These are phyloP conservation scores for Oncorhynchus tshawytscha DNA, from an alignment of 2,113 vertebrate species.

Conservation along the genomic window DNA sequence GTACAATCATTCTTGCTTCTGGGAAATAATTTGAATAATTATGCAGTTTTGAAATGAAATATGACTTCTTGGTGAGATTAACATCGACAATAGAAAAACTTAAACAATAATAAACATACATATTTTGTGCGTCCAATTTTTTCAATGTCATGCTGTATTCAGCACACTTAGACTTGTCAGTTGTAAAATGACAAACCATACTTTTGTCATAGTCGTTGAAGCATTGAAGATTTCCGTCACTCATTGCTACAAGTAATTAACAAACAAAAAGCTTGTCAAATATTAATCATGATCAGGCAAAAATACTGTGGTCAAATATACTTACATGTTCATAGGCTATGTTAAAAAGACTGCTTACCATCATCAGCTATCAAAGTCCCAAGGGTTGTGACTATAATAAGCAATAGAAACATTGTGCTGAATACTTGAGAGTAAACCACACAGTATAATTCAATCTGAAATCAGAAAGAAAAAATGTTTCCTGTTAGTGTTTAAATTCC, in stretches of 20 bases:
- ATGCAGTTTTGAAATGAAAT: background rate
- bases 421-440: background rate
- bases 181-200: constrained; percentile 45
- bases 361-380: background rate
- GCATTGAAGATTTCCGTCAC: constrained; percentile 36
- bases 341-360: background rate
- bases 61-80: background rate
- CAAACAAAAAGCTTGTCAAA: background rate
- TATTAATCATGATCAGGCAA: background rate
- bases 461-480: background rate
- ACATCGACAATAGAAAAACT: background rate
- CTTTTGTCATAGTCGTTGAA: constrained; percentile 22
- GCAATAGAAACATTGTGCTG: background rate
- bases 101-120: constrained; percentile 22
- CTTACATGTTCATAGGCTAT: background rate
- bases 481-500: background rate
- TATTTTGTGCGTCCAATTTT: fast-evolving
- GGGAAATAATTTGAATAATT: constrained; percentile 1
- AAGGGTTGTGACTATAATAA: background rate
- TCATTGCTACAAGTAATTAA: background rate
- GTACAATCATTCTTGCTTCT: background rate
- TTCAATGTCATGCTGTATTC: constrained; percentile 35
- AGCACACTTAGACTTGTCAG: constrained; percentile 37
- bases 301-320: background rate
- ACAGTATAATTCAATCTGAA: background rate